Evolutionary conservation across 2,113 vertebrate species (phyloP).

Genomic region (Sterrhoptilus dennistouni): DNA sequence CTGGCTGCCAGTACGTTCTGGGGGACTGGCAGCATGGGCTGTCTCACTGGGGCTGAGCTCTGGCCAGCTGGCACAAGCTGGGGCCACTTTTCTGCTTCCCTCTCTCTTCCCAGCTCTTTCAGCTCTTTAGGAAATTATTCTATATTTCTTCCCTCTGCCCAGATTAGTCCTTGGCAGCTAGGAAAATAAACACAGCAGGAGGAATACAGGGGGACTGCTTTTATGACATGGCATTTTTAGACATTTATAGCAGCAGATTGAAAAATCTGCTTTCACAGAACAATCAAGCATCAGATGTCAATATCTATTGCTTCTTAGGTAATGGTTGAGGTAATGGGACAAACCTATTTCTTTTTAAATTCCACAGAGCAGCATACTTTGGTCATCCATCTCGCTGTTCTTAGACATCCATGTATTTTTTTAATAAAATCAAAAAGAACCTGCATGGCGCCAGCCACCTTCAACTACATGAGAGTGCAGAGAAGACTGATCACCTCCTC

Average conservation of each 20-base stretch:
- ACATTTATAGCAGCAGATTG: background rate
- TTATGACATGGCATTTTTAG: background rate
- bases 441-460: background rate
- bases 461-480: background rate
- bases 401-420: background rate
- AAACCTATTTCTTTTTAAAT: background rate
- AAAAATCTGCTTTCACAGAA: background rate
- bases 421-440: background rate
- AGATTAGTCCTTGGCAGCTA: background rate
- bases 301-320: background rate
- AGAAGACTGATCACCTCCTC: background rate
- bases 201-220: background rate
- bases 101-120: background rate
- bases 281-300: background rate
- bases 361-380: background rate
- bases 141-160: background rate
- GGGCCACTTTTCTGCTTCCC: background rate
- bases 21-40: background rate
- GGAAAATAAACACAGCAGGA: background rate
- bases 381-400: background rate
- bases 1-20: background rate
- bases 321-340: background rate
- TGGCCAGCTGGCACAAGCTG: background rate
- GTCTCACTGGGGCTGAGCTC: background rate
- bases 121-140: constrained; percentile 46